Evolutionary conservation across 1,140 invertebrate genomes (phyloP).

Genomic region (Paraescarpia echinospica): DNA sequence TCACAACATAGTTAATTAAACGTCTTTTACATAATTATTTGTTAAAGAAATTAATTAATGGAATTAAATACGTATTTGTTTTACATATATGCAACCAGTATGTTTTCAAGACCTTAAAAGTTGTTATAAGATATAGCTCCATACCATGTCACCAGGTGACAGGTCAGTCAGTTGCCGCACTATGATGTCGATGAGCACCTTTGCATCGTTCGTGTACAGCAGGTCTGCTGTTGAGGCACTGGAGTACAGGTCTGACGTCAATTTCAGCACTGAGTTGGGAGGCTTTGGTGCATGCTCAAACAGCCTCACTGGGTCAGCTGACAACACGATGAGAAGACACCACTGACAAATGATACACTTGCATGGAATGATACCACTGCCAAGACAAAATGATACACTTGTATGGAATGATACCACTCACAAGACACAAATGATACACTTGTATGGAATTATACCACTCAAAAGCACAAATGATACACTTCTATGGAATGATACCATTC

Average conservation of each 20-base stretch:
- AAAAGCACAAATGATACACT: not conserved
- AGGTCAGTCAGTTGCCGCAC: constrained; percentile 84
- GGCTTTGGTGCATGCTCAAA: constrained; percentile 77
- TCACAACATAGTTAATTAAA: not conserved
- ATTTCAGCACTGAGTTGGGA: constrained; percentile 82
- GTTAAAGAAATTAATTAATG: no score
- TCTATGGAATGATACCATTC: not conserved
- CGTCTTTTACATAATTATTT: not conserved
- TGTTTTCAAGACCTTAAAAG: not conserved
- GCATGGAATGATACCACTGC: not conserved
- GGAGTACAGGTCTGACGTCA: constrained; percentile 82
- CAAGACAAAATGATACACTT: not conserved
- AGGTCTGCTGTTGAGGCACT: constrained; percentile 74
- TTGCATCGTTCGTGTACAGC: constrained; percentile 91
- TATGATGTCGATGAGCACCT: constrained; percentile 89
- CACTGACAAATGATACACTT: not conserved
- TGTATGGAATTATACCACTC: not conserved
- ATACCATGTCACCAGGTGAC: constrained; percentile 79
- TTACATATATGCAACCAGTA: not conserved
- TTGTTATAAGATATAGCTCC: constrained; percentile 38
- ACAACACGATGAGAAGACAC: constrained; percentile 28
- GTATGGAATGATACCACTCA: not conserved
- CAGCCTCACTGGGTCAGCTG: constrained; percentile 84
- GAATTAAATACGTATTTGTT: not conserved
- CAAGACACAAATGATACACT: not conserved